A percentile compares a stretch with the other conserved stretches of the same genome.
These are phyloP conservation scores for Cygnus buccinator DNA, from an alignment of 2,113 vertebrate genomes.

Conservation along the genomic window DNA sequence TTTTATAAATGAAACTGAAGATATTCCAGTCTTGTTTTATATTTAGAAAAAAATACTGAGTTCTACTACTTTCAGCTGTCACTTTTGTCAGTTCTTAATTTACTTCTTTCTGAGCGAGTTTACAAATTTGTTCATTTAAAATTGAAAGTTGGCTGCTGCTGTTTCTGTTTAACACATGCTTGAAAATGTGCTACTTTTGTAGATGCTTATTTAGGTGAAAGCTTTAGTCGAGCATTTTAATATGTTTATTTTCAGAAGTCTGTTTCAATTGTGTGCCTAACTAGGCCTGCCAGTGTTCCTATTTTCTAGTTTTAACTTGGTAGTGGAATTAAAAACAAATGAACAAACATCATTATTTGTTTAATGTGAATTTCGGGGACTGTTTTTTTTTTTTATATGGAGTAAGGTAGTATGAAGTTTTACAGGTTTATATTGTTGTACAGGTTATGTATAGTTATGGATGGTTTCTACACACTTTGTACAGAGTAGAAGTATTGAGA, in stretches of 20 bases:
- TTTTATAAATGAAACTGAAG: conserved; percentile 40
- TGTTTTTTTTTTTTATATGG: not conserved
- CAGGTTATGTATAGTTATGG: not conserved
- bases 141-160: conserved; percentile 49
- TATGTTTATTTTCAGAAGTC: conserved; percentile 9
- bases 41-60: conserved; percentile 34
- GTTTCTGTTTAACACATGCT: conserved; percentile 49
- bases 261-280: not conserved
- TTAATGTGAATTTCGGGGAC: not conserved
- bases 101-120: conserved; percentile 54
- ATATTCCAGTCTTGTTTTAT: conserved; percentile 59
- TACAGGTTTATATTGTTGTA: accelerated
- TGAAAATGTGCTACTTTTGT: conserved; percentile 55
- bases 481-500: not conserved
- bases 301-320: not conserved
- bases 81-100: conserved; percentile 68
- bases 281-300: not conserved
- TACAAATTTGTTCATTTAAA: conserved; percentile 59
- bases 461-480: not conserved
- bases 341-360: not conserved
- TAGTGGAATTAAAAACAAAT: not conserved
- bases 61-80: conserved; percentile 59
- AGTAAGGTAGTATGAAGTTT: not conserved
- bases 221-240: conserved; percentile 17
- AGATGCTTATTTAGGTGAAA: conserved; percentile 34